These are phyloP conservation scores for Periophthalmus modestus DNA, from an alignment of 2,113 vertebrate species.

Conservation along the genomic window DNA sequence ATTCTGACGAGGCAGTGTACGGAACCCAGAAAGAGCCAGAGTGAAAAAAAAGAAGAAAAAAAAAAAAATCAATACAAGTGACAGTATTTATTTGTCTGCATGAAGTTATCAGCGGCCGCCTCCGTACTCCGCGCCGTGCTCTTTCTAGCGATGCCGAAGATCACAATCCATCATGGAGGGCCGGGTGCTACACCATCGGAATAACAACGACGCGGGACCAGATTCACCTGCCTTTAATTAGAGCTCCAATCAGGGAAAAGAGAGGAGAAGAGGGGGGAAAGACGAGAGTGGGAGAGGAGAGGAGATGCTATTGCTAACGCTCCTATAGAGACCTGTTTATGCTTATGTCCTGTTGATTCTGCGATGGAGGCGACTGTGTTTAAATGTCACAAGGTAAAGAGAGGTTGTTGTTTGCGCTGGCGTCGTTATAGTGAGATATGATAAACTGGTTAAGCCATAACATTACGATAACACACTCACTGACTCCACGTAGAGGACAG, in stretches of 20 bases:
- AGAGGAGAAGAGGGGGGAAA: slow-evolving; percentile 33
- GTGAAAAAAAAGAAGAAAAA: slow-evolving; percentile 50
- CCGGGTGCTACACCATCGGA: slow-evolving; percentile 62
- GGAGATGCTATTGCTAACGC: slow-evolving; percentile 45
- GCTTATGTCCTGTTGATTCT: slow-evolving; percentile 53
- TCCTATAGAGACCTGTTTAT: slow-evolving; percentile 58
- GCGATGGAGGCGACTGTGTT: slow-evolving; percentile 14
- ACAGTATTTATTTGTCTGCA: slow-evolving; percentile 84
- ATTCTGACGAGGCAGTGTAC: slow-evolving; percentile 11
- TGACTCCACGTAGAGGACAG: too few species aligned
- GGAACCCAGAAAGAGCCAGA: slow-evolving; percentile 9
- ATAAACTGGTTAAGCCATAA: background rate
- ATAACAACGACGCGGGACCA: slow-evolving; percentile 74
- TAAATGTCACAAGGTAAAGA: slow-evolving; percentile 29
- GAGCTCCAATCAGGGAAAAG: slow-evolving; percentile 55
- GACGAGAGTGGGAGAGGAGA: slow-evolving; percentile 31
- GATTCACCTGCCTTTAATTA: slow-evolving; percentile 81
- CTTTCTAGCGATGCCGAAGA: slow-evolving; percentile 72
- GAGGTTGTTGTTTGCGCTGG: slow-evolving; percentile 12
- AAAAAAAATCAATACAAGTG: slow-evolving; percentile 80
- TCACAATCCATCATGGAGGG: slow-evolving; percentile 78
- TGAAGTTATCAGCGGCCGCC: slow-evolving; percentile 80
- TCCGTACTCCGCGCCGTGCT: slow-evolving; percentile 76
- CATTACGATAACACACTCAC: background rate
- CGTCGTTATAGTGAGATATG: background rate